Percentiles rank a stretch among this genome's conserved stretches.
phyloP scores from a whole-genome alignment of 2,888 invertebrate genomes.

The Aphodius sticticus region DNA sequence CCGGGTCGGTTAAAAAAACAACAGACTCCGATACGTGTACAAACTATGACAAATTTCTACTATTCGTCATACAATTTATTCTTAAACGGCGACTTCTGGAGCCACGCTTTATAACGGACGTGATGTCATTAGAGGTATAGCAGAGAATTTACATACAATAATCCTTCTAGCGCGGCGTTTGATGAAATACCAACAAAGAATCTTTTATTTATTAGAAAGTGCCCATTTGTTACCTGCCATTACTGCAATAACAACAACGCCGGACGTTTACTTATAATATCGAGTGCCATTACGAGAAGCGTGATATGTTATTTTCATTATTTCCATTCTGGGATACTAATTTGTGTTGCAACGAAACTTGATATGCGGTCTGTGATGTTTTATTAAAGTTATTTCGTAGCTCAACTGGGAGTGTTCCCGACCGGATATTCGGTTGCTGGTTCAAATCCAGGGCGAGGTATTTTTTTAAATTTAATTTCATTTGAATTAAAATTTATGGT shows the following conservation, averaged over 20 bases:
- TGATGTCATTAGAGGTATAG: neutral
- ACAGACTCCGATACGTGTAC: neutral
- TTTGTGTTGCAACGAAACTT: neutral
- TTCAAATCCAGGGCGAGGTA: too few species aligned
- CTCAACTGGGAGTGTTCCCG: too few species aligned
- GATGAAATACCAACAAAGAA: neutral
- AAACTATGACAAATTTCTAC: neutral
- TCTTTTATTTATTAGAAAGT: neutral
- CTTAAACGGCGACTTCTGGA: neutral
- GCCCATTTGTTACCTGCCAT: neutral
- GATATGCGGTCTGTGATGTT: too few species aligned
- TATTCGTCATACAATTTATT: neutral
- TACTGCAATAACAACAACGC: neutral
- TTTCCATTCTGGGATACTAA: neutral
- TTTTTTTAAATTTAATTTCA: too few species aligned
- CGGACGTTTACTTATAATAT: neutral
- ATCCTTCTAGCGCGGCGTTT: neutral
- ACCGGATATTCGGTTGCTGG: too few species aligned
- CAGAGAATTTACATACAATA: neutral
- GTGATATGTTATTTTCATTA: neutral
- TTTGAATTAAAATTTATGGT: too few species aligned
- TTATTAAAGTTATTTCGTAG: too few species aligned
- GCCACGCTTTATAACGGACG: neutral
- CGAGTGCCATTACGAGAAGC: neutral
- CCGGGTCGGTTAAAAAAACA: too few species aligned